Conservation (phyloP, 2,797 vertebrate species). For the Amniataba percoides region DNA sequence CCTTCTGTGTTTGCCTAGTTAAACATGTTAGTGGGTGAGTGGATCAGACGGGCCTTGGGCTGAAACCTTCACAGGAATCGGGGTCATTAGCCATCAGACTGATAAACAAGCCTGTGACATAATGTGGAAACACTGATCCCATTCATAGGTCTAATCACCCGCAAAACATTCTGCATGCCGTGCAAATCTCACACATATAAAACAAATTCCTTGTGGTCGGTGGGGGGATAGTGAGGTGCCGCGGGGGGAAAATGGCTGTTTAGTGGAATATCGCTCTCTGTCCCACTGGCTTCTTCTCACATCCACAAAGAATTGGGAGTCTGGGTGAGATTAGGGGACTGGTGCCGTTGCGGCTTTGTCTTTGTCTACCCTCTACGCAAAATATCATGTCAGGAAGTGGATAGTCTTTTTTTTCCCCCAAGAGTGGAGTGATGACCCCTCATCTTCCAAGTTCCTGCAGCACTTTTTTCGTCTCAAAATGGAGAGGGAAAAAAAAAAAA, state of each 20-base stretch:
- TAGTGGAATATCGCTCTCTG: constrained; percentile 67
- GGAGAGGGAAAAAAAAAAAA: background rate
- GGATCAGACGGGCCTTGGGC: constrained; percentile 56
- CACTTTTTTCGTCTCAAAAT: constrained; percentile 18
- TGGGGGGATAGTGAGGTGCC: constrained; percentile 63
- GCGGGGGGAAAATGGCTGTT: constrained; percentile 51
- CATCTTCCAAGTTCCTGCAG: constrained; percentile 44
- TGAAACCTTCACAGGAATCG: constrained; percentile 64
- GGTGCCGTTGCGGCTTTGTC: constrained; percentile 70
- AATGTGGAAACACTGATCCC: constrained; percentile 87
- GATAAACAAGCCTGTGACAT: constrained; percentile 83
- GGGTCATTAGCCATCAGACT: constrained; percentile 73
- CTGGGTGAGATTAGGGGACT: constrained; percentile 74
- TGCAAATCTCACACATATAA: constrained; percentile 84
- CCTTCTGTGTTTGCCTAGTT: constrained; percentile 64
- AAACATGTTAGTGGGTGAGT: constrained; percentile 61
- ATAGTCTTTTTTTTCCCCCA: constrained; percentile 42
- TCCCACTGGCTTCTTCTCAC: constrained; percentile 64
- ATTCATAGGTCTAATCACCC: constrained; percentile 79
- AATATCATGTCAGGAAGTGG: constrained; percentile 69
- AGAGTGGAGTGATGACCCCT: constrained; percentile 54
- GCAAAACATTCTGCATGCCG: constrained; percentile 78
- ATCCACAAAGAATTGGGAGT: constrained; percentile 64
- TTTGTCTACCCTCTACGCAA: constrained; percentile 59
- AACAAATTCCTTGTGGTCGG: constrained; percentile 81